Evolutionary conservation across 1,140 invertebrate species (phyloP).

Genomic region (Stratiolaelaps scimitus): DNA sequence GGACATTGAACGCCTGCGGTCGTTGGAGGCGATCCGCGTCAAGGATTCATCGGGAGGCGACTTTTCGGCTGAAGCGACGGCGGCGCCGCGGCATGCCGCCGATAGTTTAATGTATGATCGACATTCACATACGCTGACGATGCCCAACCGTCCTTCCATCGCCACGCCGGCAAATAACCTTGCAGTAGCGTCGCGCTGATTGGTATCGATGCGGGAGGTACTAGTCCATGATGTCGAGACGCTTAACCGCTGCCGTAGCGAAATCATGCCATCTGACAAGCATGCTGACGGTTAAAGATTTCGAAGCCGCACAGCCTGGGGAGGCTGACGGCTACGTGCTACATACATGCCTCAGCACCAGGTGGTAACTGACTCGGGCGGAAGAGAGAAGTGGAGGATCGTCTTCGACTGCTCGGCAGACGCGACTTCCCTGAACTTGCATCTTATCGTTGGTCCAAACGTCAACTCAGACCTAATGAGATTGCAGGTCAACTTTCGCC

Average conservation of each 20-base stretch:
- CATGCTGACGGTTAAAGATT: background rate
- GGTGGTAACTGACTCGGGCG: background rate
- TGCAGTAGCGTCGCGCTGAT: background rate
- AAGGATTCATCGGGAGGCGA: background rate
- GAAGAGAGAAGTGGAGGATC: slow-evolving; percentile 1
- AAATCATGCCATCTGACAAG: background rate
- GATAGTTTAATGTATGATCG: background rate
- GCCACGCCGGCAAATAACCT: background rate
- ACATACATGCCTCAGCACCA: background rate
- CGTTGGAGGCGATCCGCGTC: background rate
- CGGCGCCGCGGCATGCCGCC: background rate
- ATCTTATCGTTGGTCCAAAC: slow-evolving; percentile 3
- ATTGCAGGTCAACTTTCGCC: background rate
- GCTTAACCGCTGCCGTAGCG: background rate
- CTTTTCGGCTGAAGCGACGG: background rate
- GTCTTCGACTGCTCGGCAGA: slow-evolving; percentile 7
- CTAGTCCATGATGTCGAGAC: background rate
- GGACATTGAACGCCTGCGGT: background rate
- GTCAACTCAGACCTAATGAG: background rate
- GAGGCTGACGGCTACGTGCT: background rate
- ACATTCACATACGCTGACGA: background rate
- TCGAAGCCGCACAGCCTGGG: background rate
- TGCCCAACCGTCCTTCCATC: background rate
- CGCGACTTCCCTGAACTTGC: background rate
- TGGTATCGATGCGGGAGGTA: background rate